Conservation (phyloP, 1,140 invertebrate genomes). For the Elysia chlorotica region DNA sequence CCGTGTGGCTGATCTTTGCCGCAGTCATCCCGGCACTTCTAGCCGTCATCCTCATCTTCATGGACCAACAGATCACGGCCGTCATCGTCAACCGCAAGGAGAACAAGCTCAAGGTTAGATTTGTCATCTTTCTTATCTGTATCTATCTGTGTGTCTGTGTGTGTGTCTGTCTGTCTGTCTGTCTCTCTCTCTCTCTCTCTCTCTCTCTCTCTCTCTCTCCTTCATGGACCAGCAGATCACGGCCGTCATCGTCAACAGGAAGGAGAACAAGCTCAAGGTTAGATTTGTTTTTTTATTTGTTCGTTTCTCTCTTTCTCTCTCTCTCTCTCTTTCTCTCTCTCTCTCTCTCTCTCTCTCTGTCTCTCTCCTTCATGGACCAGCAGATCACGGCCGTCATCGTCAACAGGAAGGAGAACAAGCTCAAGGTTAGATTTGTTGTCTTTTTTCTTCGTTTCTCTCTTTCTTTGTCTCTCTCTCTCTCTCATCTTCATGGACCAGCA, state of each 20-base stretch:
- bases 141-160: no score
- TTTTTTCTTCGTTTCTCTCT: no score
- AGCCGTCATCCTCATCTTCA: constrained; percentile 96
- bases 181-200: constrained; percentile 84
- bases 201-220: constrained; percentile 93
- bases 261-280: constrained; percentile 83
- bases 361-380: constrained; percentile 99
- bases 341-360: constrained; percentile 86
- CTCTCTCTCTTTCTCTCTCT: no score
- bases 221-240: constrained; percentile 99
- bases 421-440: constrained; percentile 41
- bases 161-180: no score
- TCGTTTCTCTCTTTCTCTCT: no score
- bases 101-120: constrained; percentile 74
- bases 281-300: no score
- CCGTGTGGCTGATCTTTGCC: constrained; percentile 72
- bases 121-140: no score
- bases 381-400: constrained; percentile 95
- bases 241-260: constrained; percentile 92
- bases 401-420: constrained; percentile 96
- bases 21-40: constrained; percentile 88
- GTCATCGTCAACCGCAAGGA: constrained; percentile 98
- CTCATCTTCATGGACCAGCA: constrained; percentile 88
- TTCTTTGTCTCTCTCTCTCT: no score
- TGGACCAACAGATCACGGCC: constrained; percentile 96